Evolutionary conservation across 35 echinoderm and acorn worm species (phyloP).

Genomic region (Holothuria glaberrima): DNA sequence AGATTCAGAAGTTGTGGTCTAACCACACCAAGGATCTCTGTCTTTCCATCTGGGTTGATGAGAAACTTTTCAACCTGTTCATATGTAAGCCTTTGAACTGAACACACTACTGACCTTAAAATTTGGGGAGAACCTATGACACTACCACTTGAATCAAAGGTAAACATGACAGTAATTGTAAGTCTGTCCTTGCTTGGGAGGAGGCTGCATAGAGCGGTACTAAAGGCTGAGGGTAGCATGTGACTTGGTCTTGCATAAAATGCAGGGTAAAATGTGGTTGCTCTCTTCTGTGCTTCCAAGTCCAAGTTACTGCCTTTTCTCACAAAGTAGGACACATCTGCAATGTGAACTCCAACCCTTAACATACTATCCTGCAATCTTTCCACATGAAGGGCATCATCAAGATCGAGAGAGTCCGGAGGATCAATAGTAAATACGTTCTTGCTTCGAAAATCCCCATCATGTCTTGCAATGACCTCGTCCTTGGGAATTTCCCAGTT

Average conservation of each 20-base stretch:
- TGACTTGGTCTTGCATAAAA: constrained; percentile 12
- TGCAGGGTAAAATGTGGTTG: neutral
- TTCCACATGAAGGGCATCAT: constrained; percentile 85
- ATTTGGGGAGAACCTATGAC: neutral
- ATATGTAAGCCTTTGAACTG: constrained; percentile 2
- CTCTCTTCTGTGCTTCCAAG: constrained; percentile 65
- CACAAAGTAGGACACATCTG: constrained; percentile 93
- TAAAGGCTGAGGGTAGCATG: constrained; percentile 75
- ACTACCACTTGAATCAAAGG: neutral
- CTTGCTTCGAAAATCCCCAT: constrained; percentile 51
- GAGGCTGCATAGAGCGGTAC: constrained; percentile 1
- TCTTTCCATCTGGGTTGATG: constrained; percentile 38
- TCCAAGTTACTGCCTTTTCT: constrained; percentile 65
- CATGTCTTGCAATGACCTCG: constrained; percentile 53
- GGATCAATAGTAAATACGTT: constrained; percentile 85
- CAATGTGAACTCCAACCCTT: constrained; percentile 90
- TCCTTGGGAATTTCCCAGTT: constrained; percentile 78
- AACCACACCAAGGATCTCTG: constrained; percentile 62
- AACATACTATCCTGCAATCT: constrained; percentile 20
- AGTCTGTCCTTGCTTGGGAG: constrained; percentile 6
- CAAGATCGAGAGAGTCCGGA: constrained; percentile 69
- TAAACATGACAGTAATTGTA: neutral
- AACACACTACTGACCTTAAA: constrained; percentile 15
- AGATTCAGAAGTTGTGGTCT: constrained; percentile 46
- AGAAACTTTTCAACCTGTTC: constrained; percentile 75